Base-by-base conservation (phyloP, 2,797 vertebrate genomes). In the Rhabdophis nuchalis region DNA sequence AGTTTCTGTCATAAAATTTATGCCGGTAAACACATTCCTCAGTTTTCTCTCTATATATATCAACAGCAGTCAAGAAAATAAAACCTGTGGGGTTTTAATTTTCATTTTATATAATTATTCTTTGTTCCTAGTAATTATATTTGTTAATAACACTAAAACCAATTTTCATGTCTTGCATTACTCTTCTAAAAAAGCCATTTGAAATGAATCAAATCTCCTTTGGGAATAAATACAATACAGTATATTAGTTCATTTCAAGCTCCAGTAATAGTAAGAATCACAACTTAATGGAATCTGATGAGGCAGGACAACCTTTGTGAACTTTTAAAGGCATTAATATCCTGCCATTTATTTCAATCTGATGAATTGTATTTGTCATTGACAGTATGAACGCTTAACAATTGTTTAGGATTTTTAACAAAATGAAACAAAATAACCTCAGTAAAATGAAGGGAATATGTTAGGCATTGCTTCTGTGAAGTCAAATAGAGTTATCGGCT, bases 111-210 rank as follows among this genome's bases (percentile, higher is more conserved):
- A 88, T 23, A 36, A 36, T 89, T 93, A 52, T 64, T 88, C 7
- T 46, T 93, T 94, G 60, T 86, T 92, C 8, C 41, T 86, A 68
- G 29, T 56, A 91, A 91, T 64, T 94, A 29, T 72, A 95, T 93
- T 94, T 94, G 91, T 90, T 93, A 90, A 89, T 94, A 94, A 85
- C 72, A 90, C 56, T 46, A 1, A 93, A 93, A 90, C 92, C 92
- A 82, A 13, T 91, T 82, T 93, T 96, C 90, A 72, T 88, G 2
- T 64, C 5, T 92, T 87, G 61, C 32, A 20, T 41, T 92, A 60
- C 12, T 93, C 85, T 90, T 92, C 89, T 46, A 57, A n/a, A 94
- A 94, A 36, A 90, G 18, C 36, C 8, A 89, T 87, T 93, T 89
- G 50, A 91, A 91, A 94, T 77, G 57, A 95, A 92, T 92, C 93